Evolutionary conservation across 2,888 invertebrate genomes (phyloP).

Genomic region (Lissocephala sabroskyi): DNA sequence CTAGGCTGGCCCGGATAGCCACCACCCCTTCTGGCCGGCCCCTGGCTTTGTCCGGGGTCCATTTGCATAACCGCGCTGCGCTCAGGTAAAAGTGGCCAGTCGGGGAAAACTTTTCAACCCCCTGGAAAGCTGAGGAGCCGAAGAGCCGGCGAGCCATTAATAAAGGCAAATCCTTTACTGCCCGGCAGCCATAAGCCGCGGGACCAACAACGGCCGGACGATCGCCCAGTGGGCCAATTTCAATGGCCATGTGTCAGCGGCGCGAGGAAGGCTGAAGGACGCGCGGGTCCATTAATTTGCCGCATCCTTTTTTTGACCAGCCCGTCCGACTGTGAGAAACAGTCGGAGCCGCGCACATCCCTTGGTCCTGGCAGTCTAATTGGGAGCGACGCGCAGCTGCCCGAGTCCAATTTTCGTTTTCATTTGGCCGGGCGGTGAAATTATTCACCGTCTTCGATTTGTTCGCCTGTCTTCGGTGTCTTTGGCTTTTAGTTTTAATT

Average conservation of each 20-base stretch:
- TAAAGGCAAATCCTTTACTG: not conserved
- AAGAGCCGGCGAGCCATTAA: not conserved
- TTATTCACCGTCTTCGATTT: not conserved
- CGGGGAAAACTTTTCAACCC: conserved; percentile 39
- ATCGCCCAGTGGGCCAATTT: no score
- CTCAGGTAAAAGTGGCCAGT: conserved; percentile 16
- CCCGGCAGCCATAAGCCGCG: not conserved
- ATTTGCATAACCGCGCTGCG: conserved; percentile 24
- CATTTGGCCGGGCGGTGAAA: not conserved
- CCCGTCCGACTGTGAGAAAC: conserved; percentile 16
- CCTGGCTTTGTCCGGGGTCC: conserved; percentile 16
- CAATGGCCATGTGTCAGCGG: no score
- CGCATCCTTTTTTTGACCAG: conserved; percentile 42
- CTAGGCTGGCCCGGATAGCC: conserved; percentile 41
- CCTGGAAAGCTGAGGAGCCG: conserved; percentile 5
- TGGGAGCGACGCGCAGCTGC: conserved; percentile 9
- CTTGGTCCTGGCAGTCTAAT: conserved; percentile 17
- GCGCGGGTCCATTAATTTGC: conserved; percentile 48
- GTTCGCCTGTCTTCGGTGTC: not conserved
- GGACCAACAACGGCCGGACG: no score
- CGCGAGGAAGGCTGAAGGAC: no score
- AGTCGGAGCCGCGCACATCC: conserved; percentile 4
- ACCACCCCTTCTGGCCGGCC: conserved; percentile 26
- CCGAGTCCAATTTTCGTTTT: conserved; percentile 1
- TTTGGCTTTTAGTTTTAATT: conserved; percentile 10